These are phyloP conservation scores for Abrostola tripartita DNA, from an alignment of 2,888 invertebrate species.

Conservation along the genomic window DNA sequence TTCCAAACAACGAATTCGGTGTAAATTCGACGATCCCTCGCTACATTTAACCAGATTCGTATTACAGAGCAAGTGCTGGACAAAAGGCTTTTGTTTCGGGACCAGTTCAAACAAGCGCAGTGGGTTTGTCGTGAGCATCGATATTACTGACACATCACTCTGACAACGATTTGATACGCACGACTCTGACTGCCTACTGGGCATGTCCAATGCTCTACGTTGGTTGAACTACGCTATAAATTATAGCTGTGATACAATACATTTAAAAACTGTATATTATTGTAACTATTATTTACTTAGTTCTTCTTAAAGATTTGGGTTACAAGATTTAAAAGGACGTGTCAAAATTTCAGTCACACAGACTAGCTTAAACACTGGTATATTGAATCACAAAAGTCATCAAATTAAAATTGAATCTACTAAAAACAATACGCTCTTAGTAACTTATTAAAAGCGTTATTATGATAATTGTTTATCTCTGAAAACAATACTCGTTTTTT, in stretches of 20 bases:
- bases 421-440: too few relatives aligned
- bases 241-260: neutral
- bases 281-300: too few relatives aligned
- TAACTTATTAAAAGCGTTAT: too few relatives aligned
- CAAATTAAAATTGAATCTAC: too few relatives aligned
- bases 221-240: conserved; percentile 9
- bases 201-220: conserved; percentile 15
- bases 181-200: conserved; percentile 19
- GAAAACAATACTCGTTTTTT: neutral
- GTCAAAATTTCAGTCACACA: too few relatives aligned
- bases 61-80: conserved; percentile 8
- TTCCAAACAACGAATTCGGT: neutral
- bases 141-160: conserved; percentile 45
- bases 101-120: conserved; percentile 30
- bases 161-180: conserved; percentile 49
- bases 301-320: too few relatives aligned
- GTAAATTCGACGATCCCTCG: conserved; percentile 8
- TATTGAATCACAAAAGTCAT: too few relatives aligned
- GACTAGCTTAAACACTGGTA: too few relatives aligned
- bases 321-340: too few relatives aligned
- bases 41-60: conserved; percentile 13
- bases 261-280: too few relatives aligned
- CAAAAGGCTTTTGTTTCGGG: conserved; percentile 43
- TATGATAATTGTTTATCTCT: neutral
- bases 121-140: conserved; percentile 40